Evolutionary conservation across 2,888 invertebrate species (phyloP), one percentile per base, ranked within the genome.

Genomic region (Pristionchus mayeri): DNA sequence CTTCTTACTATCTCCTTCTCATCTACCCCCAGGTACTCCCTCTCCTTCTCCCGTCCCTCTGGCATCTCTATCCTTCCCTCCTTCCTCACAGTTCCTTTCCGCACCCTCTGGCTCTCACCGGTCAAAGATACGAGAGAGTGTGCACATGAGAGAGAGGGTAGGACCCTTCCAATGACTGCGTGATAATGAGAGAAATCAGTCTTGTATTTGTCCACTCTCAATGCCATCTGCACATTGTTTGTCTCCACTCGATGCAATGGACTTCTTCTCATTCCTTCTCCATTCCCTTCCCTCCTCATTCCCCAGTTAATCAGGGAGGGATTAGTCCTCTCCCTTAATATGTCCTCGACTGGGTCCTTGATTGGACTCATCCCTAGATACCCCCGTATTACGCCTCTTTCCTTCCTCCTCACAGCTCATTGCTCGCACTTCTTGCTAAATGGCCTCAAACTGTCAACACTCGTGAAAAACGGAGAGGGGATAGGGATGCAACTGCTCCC

Each of bases 361-460:
- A 67, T 67, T 67, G 37, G 67, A 67, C 67, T 37, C 34, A 37
- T 67, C 67, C 37, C 67, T 67, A 67, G 67, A 67, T 34, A 67
- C 34, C 67, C 67, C 67, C 67, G 37, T 67, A 67, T 67, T 67
- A 67, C 67, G 7, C 37, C 67, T 34, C 37, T 11, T 67, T 37
- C 21, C 37, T 1, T 67, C 67, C 37, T 63, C 16, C 34, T 63
- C 67, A 60, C 67, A 67, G 67, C 34, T 67, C 67, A 67, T 37
- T 37, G 37, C 67, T 67, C 37, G 21, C 67, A 67, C 67, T 67
- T 67, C 67, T 67, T 34, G 34, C 67, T 37, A 67, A 67, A 67
- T 67, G 67, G 37, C 67, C 67, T 37, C 37, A 67, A 67, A 67
- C 67, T 67, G 67, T 67, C 67, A 67, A 67, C 67, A 67, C 27